Evolutionary conservation across 2,888 invertebrate genomes (phyloP).

Genomic region (Phania funesta): DNA sequence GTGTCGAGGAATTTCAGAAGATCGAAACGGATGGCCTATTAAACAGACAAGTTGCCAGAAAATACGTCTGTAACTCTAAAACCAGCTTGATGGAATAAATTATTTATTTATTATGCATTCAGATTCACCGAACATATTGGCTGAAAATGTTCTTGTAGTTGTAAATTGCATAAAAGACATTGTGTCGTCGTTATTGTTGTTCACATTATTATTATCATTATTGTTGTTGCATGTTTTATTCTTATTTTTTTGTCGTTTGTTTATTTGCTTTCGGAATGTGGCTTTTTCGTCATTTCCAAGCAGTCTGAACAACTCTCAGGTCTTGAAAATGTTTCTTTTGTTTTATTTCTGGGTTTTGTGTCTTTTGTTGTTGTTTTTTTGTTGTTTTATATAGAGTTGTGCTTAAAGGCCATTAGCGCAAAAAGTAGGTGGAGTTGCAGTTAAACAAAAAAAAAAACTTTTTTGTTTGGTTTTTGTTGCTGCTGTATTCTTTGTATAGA

Average conservation of each 20-base stretch:
- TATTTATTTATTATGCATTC: background rate
- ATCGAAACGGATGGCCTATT: no score
- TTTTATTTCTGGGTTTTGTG: slow-evolving; percentile 7
- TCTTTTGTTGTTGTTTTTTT: slow-evolving; percentile 7
- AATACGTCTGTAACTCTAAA: background rate
- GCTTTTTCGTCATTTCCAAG: slow-evolving; percentile 58
- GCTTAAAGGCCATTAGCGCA: slow-evolving; percentile 64
- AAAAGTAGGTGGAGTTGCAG: slow-evolving; percentile 67
- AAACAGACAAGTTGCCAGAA: no score
- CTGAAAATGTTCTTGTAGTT: slow-evolving; percentile 17
- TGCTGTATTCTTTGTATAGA: slow-evolving; percentile 29
- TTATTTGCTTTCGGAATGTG: slow-evolving; percentile 36
- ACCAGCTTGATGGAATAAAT: slow-evolving; percentile 1
- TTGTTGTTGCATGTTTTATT: slow-evolving; percentile 36
- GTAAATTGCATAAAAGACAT: slow-evolving; percentile 64
- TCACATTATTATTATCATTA: slow-evolving; percentile 37
- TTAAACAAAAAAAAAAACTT: slow-evolving; percentile 20
- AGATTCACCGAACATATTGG: background rate
- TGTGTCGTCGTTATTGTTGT: slow-evolving; percentile 57
- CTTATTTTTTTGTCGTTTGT: slow-evolving; percentile 15
- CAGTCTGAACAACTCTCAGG: slow-evolving; percentile 18
- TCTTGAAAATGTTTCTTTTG: slow-evolving; percentile 3
- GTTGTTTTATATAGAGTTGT: slow-evolving; percentile 26
- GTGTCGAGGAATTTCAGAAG: no score
- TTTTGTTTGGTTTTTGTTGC: slow-evolving; percentile 14